These are phyloP conservation scores for Aramus guarauna DNA, from an alignment of 2,113 vertebrate species.

Conservation along the genomic window DNA sequence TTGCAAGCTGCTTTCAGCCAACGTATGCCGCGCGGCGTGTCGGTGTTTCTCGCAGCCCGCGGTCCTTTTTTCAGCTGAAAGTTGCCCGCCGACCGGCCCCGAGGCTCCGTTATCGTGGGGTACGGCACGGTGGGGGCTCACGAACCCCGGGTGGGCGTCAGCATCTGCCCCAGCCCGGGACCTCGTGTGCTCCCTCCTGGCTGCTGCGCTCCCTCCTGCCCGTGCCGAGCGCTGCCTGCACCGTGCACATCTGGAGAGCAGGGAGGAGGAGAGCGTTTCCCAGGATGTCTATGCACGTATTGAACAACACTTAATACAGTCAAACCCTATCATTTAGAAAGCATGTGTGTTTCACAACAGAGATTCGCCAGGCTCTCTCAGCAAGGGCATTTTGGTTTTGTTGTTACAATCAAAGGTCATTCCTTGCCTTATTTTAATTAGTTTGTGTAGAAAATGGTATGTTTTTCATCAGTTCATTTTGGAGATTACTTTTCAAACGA, in stretches of 20 bases:
- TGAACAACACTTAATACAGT: slow-evolving; percentile 29
- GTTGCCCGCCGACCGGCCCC: neutral
- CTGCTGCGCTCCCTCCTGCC: neutral
- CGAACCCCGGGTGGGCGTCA: neutral
- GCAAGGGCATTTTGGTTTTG: slow-evolving; percentile 78
- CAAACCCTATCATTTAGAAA: slow-evolving; percentile 57
- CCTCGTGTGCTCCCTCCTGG: neutral
- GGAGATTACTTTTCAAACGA: slow-evolving; percentile 83
- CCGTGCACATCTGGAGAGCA: neutral
- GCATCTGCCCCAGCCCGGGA: neutral
- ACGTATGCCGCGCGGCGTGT: accelerated
- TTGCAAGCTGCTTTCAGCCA: slow-evolving; percentile 4
- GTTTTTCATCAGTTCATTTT: slow-evolving; percentile 85
- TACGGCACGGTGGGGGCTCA: neutral
- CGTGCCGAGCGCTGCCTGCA: neutral
- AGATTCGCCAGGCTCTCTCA: slow-evolving; percentile 69
- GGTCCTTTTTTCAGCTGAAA: neutral
- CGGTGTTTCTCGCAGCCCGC: neutral
- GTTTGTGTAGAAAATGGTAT: slow-evolving; percentile 83
- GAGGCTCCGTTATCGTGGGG: neutral
- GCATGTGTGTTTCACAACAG: slow-evolving; percentile 44
- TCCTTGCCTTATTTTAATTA: slow-evolving; percentile 83
- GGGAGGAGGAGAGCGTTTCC: neutral
- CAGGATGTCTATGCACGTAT: neutral
- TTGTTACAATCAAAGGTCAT: slow-evolving; percentile 82